Percentiles rank a stretch among this genome's conserved stretches.
These are phyloP conservation scores for Unio pictorum DNA, from an alignment of 2,888 invertebrate genomes.

Conservation along the genomic window DNA sequence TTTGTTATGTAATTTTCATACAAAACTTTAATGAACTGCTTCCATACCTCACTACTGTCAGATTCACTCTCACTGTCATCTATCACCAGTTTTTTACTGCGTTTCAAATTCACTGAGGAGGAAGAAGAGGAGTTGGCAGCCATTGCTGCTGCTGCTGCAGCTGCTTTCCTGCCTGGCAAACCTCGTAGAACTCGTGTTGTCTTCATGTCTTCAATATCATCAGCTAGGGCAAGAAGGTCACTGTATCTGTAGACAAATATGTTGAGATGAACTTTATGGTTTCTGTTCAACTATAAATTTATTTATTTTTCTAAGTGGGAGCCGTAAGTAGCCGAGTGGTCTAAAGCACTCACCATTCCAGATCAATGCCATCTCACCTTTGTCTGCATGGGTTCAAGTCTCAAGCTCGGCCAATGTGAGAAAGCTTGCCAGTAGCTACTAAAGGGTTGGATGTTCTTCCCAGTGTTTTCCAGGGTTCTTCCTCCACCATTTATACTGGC, in stretches of 20 bases:
- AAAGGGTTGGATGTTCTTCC: too few relatives aligned
- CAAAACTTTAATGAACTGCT: not conserved
- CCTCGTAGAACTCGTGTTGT: constrained; percentile 58
- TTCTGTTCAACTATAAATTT: too few relatives aligned
- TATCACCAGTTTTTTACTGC: constrained; percentile 46
- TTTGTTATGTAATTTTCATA: not conserved
- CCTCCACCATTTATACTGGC: too few relatives aligned
- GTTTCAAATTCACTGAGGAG: constrained; percentile 39
- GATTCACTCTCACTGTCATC: constrained; percentile 55
- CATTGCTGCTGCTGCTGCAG: constrained; percentile 49
- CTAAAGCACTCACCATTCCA: too few relatives aligned
- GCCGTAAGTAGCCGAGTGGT: too few relatives aligned
- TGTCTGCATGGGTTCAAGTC: too few relatives aligned
- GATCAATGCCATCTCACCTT: too few relatives aligned
- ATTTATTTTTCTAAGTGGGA: too few relatives aligned
- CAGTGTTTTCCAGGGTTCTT: too few relatives aligned
- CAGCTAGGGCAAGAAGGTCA: constrained; percentile 90
- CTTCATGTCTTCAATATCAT: constrained; percentile 78
- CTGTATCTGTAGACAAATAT: constrained; percentile 74
- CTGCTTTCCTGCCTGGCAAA: constrained; percentile 51
- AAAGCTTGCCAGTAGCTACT: too few relatives aligned
- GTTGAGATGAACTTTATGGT: too few relatives aligned
- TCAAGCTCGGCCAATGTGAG: too few relatives aligned
- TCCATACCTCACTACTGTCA: constrained; percentile 53
- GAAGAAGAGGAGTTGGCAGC: constrained; percentile 7